Base-by-base conservation (phyloP, 2,797 vertebrate genomes). In the Coregonus suidteri region DNA sequence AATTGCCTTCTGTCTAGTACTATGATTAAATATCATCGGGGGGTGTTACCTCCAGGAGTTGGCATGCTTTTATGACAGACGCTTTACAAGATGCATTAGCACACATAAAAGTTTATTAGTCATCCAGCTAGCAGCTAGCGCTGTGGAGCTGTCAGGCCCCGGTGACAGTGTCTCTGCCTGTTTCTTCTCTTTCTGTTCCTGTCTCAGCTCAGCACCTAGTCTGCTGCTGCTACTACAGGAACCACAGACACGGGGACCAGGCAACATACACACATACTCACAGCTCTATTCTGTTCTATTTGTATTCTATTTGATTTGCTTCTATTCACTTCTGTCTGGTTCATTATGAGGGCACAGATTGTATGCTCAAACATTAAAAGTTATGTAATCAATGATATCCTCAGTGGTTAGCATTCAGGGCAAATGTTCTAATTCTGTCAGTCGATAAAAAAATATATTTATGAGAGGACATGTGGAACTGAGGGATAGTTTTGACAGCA, bases 41-140 rank as follows among this genome's bases (percentile, higher is more conserved):
- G 79, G 77, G 77, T 82, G 83, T 88, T 85, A 89, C 88, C 85
- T 84, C 78, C 75, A 88, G 85, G 79, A 88, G 86, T 77, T 84
- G 82, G 76, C 71, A 77, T 74, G 41, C 75, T 82, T 90, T 92
- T 83, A 89, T 89, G 85, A 87, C 77, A 78, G 82, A 86, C 86
- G 53, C 80, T 88, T 92, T 90, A 90, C 84, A 84, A 85, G 88
- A 92, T 91, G 86, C 88, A 92, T 93, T 91, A 90, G 87, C 80
- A 81, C 86, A 81, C 87, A 91, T 92, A 89, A 93, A 92, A 81
- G 77, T 90, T 89, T 90, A 93, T 92, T 91, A 87, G 88, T 86
- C 82, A 64, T 30, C 20, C 59, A 25, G 59, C 59, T 62, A 62
- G 59, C 59, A 78, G 77, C 41, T 41, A 68, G 82, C 79, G 70